phyloP scores from a whole-genome alignment of 1,140 invertebrate genomes.

The Zelostemma sp. region DNA sequence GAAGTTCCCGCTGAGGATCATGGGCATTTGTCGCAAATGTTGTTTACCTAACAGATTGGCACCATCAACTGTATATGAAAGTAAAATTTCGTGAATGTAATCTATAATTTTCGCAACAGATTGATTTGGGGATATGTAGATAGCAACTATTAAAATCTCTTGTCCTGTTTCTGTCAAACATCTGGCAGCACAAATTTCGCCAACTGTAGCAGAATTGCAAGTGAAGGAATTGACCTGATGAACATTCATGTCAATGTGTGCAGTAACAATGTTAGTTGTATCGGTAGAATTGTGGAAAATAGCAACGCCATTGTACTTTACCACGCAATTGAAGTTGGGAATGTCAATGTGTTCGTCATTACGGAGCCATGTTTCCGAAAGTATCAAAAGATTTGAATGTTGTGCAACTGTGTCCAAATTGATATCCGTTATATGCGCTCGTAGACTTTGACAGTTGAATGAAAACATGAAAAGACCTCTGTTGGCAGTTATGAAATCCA shows the following conservation, averaged over 20 bases:
- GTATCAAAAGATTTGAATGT: slow-evolving; percentile 14
- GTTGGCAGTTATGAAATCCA: slow-evolving; percentile 2
- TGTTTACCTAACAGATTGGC: background rate
- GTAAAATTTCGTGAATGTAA: background rate
- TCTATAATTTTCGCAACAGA: too few species aligned
- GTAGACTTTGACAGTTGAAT: slow-evolving; percentile 36
- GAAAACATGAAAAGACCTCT: slow-evolving; percentile 14
- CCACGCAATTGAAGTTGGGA: slow-evolving; percentile 17
- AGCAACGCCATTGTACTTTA: background rate
- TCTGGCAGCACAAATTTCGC: too few species aligned
- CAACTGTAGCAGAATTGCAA: too few species aligned
- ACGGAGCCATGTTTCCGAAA: slow-evolving; percentile 23
- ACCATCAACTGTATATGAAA: background rate
- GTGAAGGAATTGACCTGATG: too few species aligned
- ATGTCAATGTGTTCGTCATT: slow-evolving; percentile 13
- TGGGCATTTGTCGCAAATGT: background rate
- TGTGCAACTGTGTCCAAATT: slow-evolving; percentile 12
- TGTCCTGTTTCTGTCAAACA: too few species aligned
- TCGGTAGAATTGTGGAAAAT: slow-evolving; percentile 2
- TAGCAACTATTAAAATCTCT: too few species aligned
- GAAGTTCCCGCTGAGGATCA: slow-evolving; percentile 9
- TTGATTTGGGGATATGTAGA: too few species aligned
- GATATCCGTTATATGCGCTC: slow-evolving; percentile 12
- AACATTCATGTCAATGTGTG: background rate
- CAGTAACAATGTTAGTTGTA: background rate